Evolutionary conservation across 2,797 vertebrate genomes (phyloP).

Genomic region (Falco peregrinus): DNA sequence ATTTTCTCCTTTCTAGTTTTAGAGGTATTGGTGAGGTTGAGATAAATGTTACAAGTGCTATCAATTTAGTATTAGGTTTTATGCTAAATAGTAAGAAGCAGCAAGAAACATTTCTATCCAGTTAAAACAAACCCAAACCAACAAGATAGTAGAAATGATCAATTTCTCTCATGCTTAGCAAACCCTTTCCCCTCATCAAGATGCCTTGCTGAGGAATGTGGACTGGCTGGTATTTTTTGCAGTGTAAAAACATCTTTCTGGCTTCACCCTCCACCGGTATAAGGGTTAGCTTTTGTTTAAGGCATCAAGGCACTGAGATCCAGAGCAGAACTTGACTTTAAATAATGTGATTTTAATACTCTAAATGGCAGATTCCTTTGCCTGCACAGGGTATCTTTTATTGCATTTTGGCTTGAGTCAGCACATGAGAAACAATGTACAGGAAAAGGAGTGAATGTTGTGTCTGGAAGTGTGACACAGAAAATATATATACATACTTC

Average conservation of each 20-base stretch:
- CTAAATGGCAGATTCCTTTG: not conserved
- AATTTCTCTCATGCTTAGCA: not conserved
- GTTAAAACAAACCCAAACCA: not conserved
- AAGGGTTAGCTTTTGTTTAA: not conserved
- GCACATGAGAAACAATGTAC: not conserved
- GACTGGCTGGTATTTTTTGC: not conserved
- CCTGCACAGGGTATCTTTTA: not conserved
- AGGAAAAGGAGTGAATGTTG: not conserved
- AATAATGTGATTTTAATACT: not conserved
- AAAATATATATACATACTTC: not conserved
- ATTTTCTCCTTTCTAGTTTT: not conserved
- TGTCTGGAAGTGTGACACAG: not conserved
- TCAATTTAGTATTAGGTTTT: not conserved
- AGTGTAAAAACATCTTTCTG: not conserved
- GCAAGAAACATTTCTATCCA: not conserved
- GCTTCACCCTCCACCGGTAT: not conserved
- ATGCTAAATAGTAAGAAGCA: not conserved
- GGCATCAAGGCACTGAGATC: not conserved
- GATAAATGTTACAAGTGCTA: not conserved
- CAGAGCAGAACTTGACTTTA: not conserved
- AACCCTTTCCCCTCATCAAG: not conserved
- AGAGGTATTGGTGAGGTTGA: not conserved
- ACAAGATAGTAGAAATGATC: not conserved
- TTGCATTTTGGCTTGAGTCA: not conserved
- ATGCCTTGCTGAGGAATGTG: not conserved